phyloP scores from a whole-genome alignment of 2,797 vertebrate species.

The Anabacerthia variegaticeps region DNA sequence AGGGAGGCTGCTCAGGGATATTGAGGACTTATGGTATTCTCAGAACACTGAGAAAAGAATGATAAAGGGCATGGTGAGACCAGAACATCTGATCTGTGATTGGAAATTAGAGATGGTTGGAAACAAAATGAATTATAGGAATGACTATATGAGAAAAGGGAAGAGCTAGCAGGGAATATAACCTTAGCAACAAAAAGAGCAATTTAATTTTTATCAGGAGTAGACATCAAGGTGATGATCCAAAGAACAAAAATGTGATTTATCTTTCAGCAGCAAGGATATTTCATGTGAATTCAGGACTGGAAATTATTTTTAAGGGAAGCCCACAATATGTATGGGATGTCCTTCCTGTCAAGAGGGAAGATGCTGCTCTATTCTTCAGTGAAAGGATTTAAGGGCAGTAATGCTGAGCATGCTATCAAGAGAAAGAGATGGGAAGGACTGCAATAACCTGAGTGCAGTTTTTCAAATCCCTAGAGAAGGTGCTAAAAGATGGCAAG shows the following conservation, averaged over 20 bases:
- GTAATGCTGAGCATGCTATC: neutral
- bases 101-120: neutral
- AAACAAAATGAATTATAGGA: neutral
- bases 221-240: neutral
- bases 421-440: neutral
- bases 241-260: slow-evolving; percentile 1
- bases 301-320: slow-evolving; percentile 1
- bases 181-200: neutral
- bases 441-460: neutral
- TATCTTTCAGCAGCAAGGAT: neutral
- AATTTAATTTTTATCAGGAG: neutral
- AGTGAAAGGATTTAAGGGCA: neutral
- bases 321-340: neutral
- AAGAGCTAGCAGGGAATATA: neutral
- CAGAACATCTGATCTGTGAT: neutral
- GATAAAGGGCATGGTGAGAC: neutral
- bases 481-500: neutral
- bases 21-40: neutral
- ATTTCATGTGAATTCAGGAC: neutral
- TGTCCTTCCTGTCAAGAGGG: neutral
- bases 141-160: neutral
- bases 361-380: neutral
- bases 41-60: neutral
- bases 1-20: neutral
- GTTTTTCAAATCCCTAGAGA: neutral